phyloP scores from a whole-genome alignment of 2,888 invertebrate genomes.

The Caradrina kadenii region DNA sequence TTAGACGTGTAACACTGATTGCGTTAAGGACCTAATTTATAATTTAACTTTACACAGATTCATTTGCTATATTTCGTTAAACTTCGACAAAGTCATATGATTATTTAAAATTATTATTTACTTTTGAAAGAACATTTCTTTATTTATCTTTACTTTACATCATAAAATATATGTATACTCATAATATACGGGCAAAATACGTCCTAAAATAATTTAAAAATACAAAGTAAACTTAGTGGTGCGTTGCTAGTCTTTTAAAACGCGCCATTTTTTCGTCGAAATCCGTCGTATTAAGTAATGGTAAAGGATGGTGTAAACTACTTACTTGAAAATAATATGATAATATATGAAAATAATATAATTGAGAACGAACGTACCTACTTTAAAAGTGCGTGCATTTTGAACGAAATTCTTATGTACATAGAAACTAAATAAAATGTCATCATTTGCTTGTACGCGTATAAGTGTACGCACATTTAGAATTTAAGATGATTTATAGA shows the following conservation, averaged over 20 bases:
- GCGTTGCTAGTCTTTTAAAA: constrained; percentile 76
- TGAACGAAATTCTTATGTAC: neutral
- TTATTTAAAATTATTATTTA: constrained; percentile 73
- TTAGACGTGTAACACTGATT: constrained; percentile 63
- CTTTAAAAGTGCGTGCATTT: constrained; percentile 37
- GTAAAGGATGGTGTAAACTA: constrained; percentile 50
- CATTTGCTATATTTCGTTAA: constrained; percentile 65
- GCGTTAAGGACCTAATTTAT: constrained; percentile 59
- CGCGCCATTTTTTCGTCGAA: constrained; percentile 64
- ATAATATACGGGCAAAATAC: constrained; percentile 72
- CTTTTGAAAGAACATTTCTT: constrained; percentile 63
- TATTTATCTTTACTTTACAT: constrained; percentile 58
- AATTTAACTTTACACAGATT: constrained; percentile 60
- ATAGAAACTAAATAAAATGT: constrained; percentile 1
- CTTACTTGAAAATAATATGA: constrained; percentile 29
- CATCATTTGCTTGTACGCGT: constrained; percentile 3
- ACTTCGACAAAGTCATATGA: constrained; percentile 76
- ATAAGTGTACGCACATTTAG: constrained; percentile 30
- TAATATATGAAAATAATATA: constrained; percentile 17
- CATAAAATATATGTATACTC: constrained; percentile 62
- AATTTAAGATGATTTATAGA: constrained; percentile 44
- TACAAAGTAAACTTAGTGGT: constrained; percentile 62
- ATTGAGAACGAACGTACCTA: constrained; percentile 29
- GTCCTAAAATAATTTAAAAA: constrained; percentile 70
- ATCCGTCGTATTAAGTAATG: constrained; percentile 67